phyloP scores from a whole-genome alignment of 2,113 vertebrate genomes.

The Passer montanus region DNA sequence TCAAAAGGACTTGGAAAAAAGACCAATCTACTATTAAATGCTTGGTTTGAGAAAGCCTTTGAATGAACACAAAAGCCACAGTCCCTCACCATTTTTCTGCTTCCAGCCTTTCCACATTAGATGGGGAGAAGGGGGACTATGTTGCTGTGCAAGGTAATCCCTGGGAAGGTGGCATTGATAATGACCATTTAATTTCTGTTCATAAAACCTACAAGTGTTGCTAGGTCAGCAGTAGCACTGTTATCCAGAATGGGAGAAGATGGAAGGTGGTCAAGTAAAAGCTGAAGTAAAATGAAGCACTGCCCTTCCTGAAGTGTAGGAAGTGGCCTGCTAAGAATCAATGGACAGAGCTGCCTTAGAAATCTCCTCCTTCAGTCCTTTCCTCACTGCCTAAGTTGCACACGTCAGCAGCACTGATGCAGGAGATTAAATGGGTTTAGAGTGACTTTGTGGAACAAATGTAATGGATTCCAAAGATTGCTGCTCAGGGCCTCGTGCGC shows the following conservation, averaged over 20 bases:
- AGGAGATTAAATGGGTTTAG: slow-evolving; percentile 57
- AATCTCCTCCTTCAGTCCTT: slow-evolving; percentile 12
- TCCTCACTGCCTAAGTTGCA: background rate
- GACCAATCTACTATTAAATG: too few species aligned
- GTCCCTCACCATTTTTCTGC: background rate
- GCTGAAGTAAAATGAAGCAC: background rate
- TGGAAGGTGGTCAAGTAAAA: background rate
- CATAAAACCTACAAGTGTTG: background rate
- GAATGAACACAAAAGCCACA: slow-evolving; percentile 23
- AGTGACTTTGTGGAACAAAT: slow-evolving; percentile 57
- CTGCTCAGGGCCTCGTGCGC: background rate
- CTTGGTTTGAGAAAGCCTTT: background rate
- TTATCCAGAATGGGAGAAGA: background rate
- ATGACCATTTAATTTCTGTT: background rate
- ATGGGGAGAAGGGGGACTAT: background rate
- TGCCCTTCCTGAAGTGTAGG: background rate
- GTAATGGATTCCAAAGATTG: slow-evolving; percentile 29
- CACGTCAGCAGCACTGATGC: slow-evolving; percentile 30
- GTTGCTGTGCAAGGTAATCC: background rate
- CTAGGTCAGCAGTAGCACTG: background rate
- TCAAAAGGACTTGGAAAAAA: too few species aligned
- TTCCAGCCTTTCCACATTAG: background rate
- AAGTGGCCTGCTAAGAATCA: background rate
- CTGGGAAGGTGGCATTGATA: background rate
- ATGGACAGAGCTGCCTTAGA: background rate